A percentile compares a stretch with the other conserved stretches of the same genome.
phyloP scores from a whole-genome alignment of 2,888 invertebrate genomes.

The Pantelozetes paolii region DNA sequence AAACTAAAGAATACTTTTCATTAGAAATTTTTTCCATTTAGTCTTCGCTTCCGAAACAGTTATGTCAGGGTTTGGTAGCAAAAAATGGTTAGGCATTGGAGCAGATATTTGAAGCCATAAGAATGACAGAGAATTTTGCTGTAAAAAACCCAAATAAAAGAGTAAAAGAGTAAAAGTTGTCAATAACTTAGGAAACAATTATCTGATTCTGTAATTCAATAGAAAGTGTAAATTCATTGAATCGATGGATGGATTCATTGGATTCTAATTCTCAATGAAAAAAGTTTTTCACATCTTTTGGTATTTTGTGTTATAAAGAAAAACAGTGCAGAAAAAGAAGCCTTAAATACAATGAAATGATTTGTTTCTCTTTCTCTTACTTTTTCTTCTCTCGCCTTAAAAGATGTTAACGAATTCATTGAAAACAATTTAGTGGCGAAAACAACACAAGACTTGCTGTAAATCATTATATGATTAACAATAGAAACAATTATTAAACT shows the following conservation, averaged over 20 bases:
- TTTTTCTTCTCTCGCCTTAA: neutral
- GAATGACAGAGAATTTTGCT: neutral
- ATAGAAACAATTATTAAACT: no score
- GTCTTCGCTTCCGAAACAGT: neutral
- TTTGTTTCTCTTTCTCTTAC: neutral
- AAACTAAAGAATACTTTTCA: slow-evolving; percentile 12
- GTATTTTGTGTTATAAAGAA: neutral
- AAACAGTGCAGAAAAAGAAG: neutral
- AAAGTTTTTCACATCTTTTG: neutral
- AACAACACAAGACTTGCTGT: no score
- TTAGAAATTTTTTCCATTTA: neutral
- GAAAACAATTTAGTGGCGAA: no score
- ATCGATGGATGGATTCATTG: neutral
- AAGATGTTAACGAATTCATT: no score
- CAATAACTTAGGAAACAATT: slow-evolving; percentile 25
- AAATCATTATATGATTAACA: no score
- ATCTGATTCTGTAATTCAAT: slow-evolving; percentile 28
- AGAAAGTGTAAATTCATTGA: slow-evolving; percentile 24
- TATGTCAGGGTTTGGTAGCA: neutral
- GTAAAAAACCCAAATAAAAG: neutral
- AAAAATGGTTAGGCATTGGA: slow-evolving; percentile 2
- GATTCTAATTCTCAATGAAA: neutral
- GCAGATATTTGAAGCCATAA: neutral
- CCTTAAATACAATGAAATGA: neutral
- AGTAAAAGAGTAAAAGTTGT: slow-evolving; percentile 20